Evolutionary conservation across 2,888 invertebrate genomes (phyloP).

Genomic region (Dryomyza anilis): DNA sequence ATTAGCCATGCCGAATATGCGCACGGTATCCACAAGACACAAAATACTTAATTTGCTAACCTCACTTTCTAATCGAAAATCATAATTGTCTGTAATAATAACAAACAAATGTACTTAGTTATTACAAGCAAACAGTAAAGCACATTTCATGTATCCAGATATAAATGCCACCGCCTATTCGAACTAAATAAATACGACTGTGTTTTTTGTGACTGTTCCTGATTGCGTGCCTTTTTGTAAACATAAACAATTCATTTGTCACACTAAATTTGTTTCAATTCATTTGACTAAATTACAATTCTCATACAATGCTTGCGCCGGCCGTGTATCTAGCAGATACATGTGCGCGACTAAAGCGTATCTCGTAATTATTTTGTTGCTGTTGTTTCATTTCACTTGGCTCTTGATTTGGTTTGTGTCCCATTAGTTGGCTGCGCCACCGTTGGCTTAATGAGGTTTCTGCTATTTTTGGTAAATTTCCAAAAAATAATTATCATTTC

Average conservation of each 20-base stretch:
- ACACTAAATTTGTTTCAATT: slow-evolving; percentile 59
- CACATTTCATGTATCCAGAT: too few relatives aligned
- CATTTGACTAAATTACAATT: slow-evolving; percentile 54
- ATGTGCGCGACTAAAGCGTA: slow-evolving; percentile 1
- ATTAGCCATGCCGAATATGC: too few relatives aligned
- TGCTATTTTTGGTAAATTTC: slow-evolving; percentile 56
- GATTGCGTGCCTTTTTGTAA: neutral
- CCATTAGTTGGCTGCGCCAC: slow-evolving; percentile 31
- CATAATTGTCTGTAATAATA: too few relatives aligned
- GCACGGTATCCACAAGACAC: too few relatives aligned
- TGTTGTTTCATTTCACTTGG: slow-evolving; percentile 43
- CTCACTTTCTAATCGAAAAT: too few relatives aligned
- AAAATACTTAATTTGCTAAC: too few relatives aligned
- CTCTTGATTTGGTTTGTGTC: slow-evolving; percentile 22
- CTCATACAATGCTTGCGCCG: slow-evolving; percentile 34
- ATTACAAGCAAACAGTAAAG: too few relatives aligned
- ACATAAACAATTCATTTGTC: slow-evolving; percentile 53
- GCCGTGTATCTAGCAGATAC: slow-evolving; percentile 13
- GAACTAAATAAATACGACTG: too few relatives aligned
- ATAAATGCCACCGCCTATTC: too few relatives aligned
- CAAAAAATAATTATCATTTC: slow-evolving; percentile 56
- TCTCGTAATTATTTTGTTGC: slow-evolving; percentile 19
- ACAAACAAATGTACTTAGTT: too few relatives aligned
- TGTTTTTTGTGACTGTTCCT: neutral
- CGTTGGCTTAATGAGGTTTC: slow-evolving; percentile 52